These are phyloP conservation scores for Sardina pilchardus DNA, from an alignment of 2,113 vertebrate genomes.

Conservation along the genomic window DNA sequence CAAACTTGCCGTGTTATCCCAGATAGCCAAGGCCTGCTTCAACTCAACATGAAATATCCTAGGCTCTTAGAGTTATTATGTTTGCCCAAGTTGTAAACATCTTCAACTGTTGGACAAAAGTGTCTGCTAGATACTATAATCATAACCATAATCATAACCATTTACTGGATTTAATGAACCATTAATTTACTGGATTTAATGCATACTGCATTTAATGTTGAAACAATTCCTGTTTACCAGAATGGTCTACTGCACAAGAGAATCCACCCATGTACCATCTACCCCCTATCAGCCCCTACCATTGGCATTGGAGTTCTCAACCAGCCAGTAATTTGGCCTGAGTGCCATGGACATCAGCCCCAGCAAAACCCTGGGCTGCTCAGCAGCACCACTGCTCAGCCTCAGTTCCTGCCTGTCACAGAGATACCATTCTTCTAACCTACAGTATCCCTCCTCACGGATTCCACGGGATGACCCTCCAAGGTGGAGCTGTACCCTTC, in stretches of 20 bases:
- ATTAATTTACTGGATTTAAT: too few relatives aligned
- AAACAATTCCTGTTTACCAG: too few relatives aligned
- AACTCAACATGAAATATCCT: not conserved
- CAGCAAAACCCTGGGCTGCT: not conserved
- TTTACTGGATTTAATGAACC: too few relatives aligned
- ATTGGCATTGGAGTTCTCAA: too few relatives aligned
- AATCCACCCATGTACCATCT: too few relatives aligned
- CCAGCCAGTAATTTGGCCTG: too few relatives aligned
- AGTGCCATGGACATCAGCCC: not conserved
- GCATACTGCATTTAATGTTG: too few relatives aligned
- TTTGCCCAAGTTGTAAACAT: not conserved
- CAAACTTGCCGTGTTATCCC: not conserved
- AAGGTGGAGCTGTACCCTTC: not conserved
- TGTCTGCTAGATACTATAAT: too few relatives aligned
- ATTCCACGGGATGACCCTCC: not conserved
- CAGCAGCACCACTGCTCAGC: not conserved
- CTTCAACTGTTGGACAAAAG: not conserved
- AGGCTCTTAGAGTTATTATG: not conserved
- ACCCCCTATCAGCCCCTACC: too few relatives aligned
- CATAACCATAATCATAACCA: too few relatives aligned
- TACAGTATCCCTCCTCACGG: not conserved
- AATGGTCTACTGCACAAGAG: too few relatives aligned
- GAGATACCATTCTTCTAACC: not conserved
- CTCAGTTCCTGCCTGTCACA: not conserved
- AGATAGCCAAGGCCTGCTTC: not conserved